These are phyloP conservation scores for Phenganax subtilis DNA, from an alignment of 92 coral and sea anemone genomes.

Conservation along the genomic window DNA sequence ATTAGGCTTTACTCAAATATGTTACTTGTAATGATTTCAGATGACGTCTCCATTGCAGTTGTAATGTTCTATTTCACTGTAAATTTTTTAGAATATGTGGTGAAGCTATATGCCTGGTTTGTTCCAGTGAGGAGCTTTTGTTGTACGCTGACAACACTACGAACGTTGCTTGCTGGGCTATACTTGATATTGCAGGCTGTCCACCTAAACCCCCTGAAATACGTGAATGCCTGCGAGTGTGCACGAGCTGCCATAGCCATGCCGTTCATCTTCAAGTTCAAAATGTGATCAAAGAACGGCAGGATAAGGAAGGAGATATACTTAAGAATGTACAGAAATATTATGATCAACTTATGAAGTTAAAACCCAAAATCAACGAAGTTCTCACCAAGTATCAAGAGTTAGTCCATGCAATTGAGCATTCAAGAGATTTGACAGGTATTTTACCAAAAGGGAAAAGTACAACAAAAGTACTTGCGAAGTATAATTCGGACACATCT, in stretches of 20 bases:
- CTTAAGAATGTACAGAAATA: constrained; percentile 63
- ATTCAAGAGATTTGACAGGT: constrained; percentile 67
- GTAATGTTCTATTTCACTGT: background rate
- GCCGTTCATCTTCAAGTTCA: constrained; percentile 70
- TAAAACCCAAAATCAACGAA: constrained; percentile 58
- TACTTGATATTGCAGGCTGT: constrained; percentile 75
- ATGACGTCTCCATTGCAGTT: background rate
- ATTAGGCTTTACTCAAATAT: too few species aligned
- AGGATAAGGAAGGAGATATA: constrained; percentile 58
- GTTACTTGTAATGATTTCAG: too few species aligned
- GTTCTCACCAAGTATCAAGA: constrained; percentile 75
- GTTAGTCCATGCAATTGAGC: constrained; percentile 84
- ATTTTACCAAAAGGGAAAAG: constrained; percentile 65
- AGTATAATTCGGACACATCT: constrained; percentile 78
- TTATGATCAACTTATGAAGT: constrained; percentile 46
- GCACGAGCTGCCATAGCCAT: constrained; percentile 71
- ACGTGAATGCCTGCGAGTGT: constrained; percentile 68
- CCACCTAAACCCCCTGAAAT: constrained; percentile 82
- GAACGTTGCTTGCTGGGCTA: constrained; percentile 54
- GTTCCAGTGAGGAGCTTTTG: constrained; percentile 79
- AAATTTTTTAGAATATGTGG: constrained; percentile 71
- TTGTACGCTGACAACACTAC: constrained; percentile 56
- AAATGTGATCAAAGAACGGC: constrained; percentile 47
- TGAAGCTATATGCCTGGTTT: constrained; percentile 62
- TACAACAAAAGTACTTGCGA: constrained; percentile 80